These are phyloP conservation scores for Thalassaphorura encarpata DNA, from an alignment of 1,140 invertebrate species.

Conservation along the genomic window DNA sequence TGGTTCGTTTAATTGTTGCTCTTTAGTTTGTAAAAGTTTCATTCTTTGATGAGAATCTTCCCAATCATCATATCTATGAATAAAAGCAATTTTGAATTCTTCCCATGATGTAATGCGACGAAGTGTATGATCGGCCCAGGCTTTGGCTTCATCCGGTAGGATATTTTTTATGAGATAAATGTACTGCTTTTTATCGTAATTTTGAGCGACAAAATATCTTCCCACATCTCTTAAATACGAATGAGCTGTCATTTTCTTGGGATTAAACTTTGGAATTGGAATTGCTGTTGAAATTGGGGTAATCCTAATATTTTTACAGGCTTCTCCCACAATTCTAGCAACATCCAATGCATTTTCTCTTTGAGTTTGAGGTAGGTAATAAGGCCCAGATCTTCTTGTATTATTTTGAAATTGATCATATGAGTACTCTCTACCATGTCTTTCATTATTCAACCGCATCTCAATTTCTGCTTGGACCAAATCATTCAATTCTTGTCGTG, in stretches of 20 bases:
- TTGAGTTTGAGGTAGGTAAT: neutral
- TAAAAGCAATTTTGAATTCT: constrained; percentile 1
- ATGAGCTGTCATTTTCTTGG: neutral
- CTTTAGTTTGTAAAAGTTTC: neutral
- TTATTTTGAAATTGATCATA: too few relatives aligned
- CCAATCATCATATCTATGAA: constrained; percentile 1
- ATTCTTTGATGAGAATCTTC: neutral
- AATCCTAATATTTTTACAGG: neutral
- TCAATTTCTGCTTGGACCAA: too few relatives aligned
- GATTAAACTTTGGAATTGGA: neutral
- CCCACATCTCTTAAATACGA: neutral
- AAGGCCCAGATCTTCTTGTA: neutral
- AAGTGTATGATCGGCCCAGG: neutral
- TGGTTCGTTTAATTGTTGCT: constrained; percentile 9
- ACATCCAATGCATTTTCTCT: neutral
- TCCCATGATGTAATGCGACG: neutral
- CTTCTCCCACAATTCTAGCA: neutral
- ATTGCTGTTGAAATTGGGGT: neutral
- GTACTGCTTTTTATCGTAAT: neutral
- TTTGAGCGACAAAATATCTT: neutral
- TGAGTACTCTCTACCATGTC: too few relatives aligned
- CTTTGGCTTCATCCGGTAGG: neutral
- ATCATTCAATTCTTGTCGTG: too few relatives aligned
- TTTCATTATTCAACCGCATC: too few relatives aligned
- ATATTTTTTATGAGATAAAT: neutral